Evolutionary conservation across 2,113 vertebrate species (phyloP).

Genomic region (Takifugu flavidus): DNA sequence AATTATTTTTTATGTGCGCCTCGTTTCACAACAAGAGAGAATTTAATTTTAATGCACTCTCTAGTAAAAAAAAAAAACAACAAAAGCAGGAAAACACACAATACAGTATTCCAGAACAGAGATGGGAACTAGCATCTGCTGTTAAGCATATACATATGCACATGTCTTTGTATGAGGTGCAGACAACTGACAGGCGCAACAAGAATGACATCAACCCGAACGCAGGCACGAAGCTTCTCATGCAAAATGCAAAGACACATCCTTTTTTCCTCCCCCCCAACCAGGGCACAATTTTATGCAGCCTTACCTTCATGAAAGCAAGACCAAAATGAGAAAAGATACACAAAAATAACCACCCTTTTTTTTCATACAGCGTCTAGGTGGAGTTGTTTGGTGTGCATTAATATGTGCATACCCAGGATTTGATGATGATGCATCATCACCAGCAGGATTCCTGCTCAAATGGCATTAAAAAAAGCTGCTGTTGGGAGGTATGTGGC

Average conservation of each 20-base stretch:
- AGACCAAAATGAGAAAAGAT: conserved; percentile 38
- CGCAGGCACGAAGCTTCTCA: conserved; percentile 52
- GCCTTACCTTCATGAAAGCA: conserved; percentile 31
- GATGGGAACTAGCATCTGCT: conserved; percentile 50
- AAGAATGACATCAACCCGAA: conserved; percentile 66
- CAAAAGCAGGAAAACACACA: conserved; percentile 27
- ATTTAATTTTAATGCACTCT: conserved; percentile 83
- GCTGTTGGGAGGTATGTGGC: conserved; percentile 72
- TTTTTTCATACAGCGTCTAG: conserved; percentile 47
- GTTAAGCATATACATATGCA: conserved; percentile 65
- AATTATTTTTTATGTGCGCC: conserved; percentile 83
- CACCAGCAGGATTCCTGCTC: conserved; percentile 56
- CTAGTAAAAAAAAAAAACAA: conserved; percentile 50
- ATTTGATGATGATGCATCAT: conserved; percentile 47
- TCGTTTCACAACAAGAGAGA: conserved; percentile 83
- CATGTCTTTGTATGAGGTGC: conserved; percentile 53
- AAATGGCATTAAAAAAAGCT: conserved; percentile 71
- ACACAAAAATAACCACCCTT: conserved; percentile 41
- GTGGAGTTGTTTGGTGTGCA: conserved; percentile 28
- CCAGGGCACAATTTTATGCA: conserved; percentile 35
- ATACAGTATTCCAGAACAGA: conserved; percentile 69
- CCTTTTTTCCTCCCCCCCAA: conserved; percentile 26
- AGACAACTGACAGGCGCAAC: conserved; percentile 58
- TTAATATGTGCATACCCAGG: conserved; percentile 54
- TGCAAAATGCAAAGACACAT: conserved; percentile 57